Conservation (phyloP, 30 jellyfish, hydroid and myxozoan species). For the Rhopilema esculentum region DNA sequence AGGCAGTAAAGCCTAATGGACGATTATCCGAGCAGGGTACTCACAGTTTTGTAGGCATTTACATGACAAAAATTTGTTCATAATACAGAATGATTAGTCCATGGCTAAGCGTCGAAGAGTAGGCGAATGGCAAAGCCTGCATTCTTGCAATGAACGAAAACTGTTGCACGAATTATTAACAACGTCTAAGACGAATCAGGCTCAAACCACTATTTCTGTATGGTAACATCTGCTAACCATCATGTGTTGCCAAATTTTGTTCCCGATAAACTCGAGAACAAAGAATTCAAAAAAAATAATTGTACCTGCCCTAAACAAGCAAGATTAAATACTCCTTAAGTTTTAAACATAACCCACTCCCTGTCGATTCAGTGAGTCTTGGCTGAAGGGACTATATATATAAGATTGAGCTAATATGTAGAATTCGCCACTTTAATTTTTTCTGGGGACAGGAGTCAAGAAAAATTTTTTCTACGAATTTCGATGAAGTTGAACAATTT, state of each 20-base stretch:
- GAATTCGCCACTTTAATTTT: too few species aligned
- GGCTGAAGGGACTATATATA: too few species aligned
- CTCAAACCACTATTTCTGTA: neutral
- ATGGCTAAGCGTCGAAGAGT: neutral
- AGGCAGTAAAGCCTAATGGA: neutral
- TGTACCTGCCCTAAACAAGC: neutral
- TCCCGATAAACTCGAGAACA: neutral
- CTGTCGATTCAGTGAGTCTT: too few species aligned
- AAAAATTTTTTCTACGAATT: too few species aligned
- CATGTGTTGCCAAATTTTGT: neutral
- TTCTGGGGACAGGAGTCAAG: too few species aligned
- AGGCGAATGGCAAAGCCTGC: neutral
- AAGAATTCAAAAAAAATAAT: neutral
- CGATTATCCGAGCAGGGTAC: neutral
- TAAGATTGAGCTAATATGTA: too few species aligned
- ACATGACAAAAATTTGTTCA: neutral
- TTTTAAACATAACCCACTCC: neutral
- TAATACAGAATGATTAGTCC: neutral
- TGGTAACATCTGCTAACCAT: neutral
- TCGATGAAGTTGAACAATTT: too few species aligned
- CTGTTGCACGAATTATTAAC: neutral
- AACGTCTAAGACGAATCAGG: neutral
- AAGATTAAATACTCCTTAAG: neutral
- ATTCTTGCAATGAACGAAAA: neutral
- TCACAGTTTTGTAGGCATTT: neutral